Evolutionary conservation across 2,888 invertebrate genomes (phyloP).

Genomic region (Brachyptera putata): DNA sequence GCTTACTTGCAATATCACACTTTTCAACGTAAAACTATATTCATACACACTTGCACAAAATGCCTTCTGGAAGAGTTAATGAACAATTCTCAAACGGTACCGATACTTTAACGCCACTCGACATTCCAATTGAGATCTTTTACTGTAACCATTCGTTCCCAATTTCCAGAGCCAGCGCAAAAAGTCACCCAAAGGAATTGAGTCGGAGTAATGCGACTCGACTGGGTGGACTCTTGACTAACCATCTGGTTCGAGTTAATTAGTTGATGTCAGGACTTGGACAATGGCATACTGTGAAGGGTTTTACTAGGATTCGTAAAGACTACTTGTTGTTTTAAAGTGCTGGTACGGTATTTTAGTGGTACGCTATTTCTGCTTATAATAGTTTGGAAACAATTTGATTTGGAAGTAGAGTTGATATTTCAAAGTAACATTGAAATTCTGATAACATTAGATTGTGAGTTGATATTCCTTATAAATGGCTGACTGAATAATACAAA

Average conservation of each 20-base stretch:
- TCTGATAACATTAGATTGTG: too few species aligned
- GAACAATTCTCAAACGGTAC: constrained; percentile 13
- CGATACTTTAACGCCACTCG: background rate
- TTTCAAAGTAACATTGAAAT: too few species aligned
- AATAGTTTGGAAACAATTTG: background rate
- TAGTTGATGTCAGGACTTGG: too few species aligned
- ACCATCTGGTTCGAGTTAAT: background rate
- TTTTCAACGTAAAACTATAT: constrained; percentile 18
- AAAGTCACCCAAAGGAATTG: constrained; percentile 18
- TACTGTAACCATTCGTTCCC: constrained; percentile 21
- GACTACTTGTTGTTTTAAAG: background rate
- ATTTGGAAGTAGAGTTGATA: constrained; percentile 1
- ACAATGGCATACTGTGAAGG: background rate
- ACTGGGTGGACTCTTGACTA: background rate
- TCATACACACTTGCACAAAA: constrained; percentile 23
- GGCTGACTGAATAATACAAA: too few species aligned
- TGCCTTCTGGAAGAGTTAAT: constrained; percentile 30
- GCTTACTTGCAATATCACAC: constrained; percentile 27
- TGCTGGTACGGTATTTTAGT: too few species aligned
- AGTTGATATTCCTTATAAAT: too few species aligned
- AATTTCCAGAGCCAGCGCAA: background rate
- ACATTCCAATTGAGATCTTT: constrained; percentile 24
- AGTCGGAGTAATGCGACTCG: constrained; percentile 4
- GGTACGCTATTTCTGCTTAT: too few species aligned
- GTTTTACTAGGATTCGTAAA: background rate